These are phyloP conservation scores for Okamejei kenojei DNA, from an alignment of 2,797 vertebrate genomes.

Conservation along the genomic window DNA sequence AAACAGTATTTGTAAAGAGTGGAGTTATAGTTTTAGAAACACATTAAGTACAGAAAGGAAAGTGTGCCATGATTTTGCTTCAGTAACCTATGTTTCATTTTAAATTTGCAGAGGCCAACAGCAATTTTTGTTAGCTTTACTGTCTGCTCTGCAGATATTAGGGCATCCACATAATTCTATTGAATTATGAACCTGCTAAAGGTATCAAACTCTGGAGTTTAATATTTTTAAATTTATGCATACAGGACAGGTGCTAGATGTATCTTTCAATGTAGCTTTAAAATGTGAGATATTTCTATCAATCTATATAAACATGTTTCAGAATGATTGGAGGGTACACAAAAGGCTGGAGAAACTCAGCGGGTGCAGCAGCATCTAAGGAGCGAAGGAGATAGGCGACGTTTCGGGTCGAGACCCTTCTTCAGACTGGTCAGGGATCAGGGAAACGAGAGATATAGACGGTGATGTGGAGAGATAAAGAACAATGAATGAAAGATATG, in stretches of 20 bases:
- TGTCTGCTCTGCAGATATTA: not conserved
- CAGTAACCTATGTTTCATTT: not conserved
- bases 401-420: too few species aligned
- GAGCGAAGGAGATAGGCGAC: too few species aligned
- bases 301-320: not conserved
- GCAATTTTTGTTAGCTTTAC: not conserved
- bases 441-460: too few species aligned
- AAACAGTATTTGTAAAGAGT: slow-evolving; percentile 13
- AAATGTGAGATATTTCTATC: not conserved
- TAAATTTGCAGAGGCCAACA: not conserved
- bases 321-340: too few species aligned
- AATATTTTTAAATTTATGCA: too few species aligned
- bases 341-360: too few species aligned
- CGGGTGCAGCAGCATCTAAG: too few species aligned
- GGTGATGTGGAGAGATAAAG: too few species aligned
- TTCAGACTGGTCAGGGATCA: too few species aligned
- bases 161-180: not conserved
- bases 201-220: too few species aligned
- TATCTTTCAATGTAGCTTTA: not conserved
- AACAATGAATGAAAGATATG: too few species aligned
- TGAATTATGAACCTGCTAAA: not conserved
- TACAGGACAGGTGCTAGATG: not conserved
- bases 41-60: not conserved
- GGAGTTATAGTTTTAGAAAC: not conserved
- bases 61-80: not conserved